phyloP scores from a whole-genome alignment of 2,113 vertebrate species.

The Lipophrys pholis region DNA sequence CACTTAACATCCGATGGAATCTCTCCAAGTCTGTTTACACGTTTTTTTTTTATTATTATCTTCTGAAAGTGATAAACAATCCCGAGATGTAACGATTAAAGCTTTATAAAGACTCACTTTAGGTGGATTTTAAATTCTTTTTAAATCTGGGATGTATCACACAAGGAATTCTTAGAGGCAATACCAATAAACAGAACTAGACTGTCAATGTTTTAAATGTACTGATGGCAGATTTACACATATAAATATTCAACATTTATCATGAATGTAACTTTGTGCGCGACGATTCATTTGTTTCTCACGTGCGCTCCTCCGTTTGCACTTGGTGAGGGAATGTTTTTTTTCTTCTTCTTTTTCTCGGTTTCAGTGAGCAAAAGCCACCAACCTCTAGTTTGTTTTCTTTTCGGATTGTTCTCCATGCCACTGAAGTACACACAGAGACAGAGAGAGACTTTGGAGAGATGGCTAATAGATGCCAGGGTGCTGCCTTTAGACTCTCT shows the following conservation, averaged over 20 bases:
- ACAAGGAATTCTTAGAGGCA: too few relatives aligned
- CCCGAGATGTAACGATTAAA: neutral
- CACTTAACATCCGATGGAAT: conserved; percentile 39
- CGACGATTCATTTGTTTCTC: neutral
- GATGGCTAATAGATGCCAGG: conserved; percentile 88
- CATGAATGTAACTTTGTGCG: too few relatives aligned
- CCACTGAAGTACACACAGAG: conserved; percentile 80
- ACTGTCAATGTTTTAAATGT: too few relatives aligned
- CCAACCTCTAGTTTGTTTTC: conserved; percentile 85
- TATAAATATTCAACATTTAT: too few relatives aligned
- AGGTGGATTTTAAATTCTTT: neutral
- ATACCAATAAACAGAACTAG: too few relatives aligned
- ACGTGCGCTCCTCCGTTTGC: neutral
- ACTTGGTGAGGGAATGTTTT: conserved; percentile 24
- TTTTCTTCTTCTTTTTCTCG: neutral
- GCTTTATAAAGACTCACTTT: neutral
- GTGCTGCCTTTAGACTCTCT: conserved; percentile 87
- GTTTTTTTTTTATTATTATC: neutral
- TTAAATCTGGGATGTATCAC: neutral
- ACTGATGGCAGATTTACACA: too few relatives aligned
- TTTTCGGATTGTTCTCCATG: conserved; percentile 86
- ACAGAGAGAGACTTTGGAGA: conserved; percentile 76
- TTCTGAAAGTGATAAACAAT: conserved; percentile 32
- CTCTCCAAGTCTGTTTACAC: conserved; percentile 33
- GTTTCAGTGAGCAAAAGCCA: conserved; percentile 52